Conservation (phyloP, 2,113 vertebrate genomes). For the Thomomys bottae region DNA sequence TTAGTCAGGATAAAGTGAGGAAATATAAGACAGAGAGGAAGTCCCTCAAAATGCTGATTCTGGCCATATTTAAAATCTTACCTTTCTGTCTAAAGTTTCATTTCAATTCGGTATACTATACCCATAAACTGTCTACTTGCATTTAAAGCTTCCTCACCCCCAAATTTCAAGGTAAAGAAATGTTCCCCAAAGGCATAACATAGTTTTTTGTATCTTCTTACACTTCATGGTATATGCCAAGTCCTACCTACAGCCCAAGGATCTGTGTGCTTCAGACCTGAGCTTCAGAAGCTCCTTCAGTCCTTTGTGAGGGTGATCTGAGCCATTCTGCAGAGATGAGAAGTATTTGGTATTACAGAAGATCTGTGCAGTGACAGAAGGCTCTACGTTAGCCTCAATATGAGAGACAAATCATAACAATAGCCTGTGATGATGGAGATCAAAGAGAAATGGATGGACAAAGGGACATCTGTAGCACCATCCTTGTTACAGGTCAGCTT, state of each 20-base stretch:
- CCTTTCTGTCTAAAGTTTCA: slow-evolving; percentile 19
- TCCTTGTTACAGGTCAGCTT: background rate
- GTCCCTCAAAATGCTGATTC: no score
- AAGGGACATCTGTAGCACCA: background rate
- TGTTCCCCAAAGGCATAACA: background rate
- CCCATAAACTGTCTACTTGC: background rate
- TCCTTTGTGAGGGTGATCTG: no score
- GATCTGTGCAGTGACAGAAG: background rate
- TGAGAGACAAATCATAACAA: background rate
- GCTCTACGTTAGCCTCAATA: background rate
- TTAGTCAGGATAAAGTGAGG: no score
- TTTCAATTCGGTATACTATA: background rate
- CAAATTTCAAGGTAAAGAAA: background rate
- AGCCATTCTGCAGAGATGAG: background rate
- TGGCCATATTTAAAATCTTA: background rate
- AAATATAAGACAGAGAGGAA: no score
- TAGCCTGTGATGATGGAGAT: background rate
- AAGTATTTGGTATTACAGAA: background rate
- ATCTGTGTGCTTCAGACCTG: accelerated
- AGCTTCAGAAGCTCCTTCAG: background rate
- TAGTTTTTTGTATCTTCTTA: background rate
- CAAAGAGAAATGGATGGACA: background rate
- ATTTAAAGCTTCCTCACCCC: background rate
- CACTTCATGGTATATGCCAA: accelerated
- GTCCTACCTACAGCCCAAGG: background rate